Conservation (phyloP, 2,113 vertebrate species). For the Eudyptes chrysolophus region DNA sequence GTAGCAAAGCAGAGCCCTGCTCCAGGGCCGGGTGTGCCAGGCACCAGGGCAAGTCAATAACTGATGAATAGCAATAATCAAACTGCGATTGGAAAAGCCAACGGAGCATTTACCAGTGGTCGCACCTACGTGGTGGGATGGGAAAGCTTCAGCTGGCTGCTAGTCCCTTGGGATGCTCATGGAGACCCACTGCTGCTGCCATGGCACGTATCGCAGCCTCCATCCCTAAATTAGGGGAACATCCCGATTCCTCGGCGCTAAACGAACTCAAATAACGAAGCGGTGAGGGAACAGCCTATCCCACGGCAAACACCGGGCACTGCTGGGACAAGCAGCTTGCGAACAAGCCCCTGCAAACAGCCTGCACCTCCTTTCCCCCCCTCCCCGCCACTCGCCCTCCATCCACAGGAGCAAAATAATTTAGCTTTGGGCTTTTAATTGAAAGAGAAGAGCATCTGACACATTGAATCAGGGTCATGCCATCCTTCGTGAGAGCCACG, state of each 20-base stretch:
- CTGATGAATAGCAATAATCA: not conserved
- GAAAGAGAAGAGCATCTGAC: not conserved
- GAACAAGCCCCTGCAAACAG: not conserved
- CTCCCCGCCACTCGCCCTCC: rapidly evolving
- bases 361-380: not conserved
- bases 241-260: not conserved
- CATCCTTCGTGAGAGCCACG: not conserved
- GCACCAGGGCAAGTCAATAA: not conserved
- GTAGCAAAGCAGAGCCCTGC: not conserved
- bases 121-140: rapidly evolving
- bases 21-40: not conserved
- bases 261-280: rapidly evolving
- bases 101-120: not conserved
- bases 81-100: not conserved
- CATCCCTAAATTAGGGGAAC: not conserved
- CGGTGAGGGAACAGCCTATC: not conserved
- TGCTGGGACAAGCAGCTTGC: not conserved
- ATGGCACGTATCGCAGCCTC: rapidly evolving
- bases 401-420: not conserved
- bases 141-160: not conserved
- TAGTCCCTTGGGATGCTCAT: not conserved
- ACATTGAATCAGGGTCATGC: not conserved
- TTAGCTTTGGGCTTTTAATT: not conserved
- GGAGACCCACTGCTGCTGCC: not conserved
- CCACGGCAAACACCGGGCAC: not conserved